These are phyloP conservation scores for Caenorhabditis zanzibari DNA, from an alignment of 2,888 invertebrate genomes.

Conservation along the genomic window DNA sequence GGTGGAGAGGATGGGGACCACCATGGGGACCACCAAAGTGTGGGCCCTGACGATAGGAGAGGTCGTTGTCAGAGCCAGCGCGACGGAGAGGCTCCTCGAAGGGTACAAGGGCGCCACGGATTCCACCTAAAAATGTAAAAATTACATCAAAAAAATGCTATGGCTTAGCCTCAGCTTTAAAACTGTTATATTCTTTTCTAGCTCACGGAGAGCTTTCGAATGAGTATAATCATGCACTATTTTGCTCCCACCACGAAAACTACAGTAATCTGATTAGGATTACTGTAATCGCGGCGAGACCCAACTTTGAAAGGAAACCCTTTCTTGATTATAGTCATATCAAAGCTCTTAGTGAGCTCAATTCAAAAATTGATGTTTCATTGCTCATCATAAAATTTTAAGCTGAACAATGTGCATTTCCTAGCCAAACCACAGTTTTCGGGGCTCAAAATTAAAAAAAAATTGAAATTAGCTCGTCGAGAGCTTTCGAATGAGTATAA, in stretches of 20 bases:
- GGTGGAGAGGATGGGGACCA: conserved; percentile 21
- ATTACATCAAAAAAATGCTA: no score
- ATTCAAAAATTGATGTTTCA: no score
- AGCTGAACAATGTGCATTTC: no score
- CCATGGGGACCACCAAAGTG: conserved; percentile 33
- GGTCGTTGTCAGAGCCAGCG: conserved; percentile 69
- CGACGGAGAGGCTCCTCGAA: conserved; percentile 68
- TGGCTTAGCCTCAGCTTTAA: no score
- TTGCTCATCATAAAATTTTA: no score
- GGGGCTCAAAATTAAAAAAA: no score
- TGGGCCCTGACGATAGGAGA: conserved; percentile 53
- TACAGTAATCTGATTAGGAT: background rate
- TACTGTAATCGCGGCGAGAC: background rate
- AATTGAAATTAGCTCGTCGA: no score
- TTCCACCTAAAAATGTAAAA: conserved; percentile 65
- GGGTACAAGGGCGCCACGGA: conserved; percentile 65
- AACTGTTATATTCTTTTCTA: background rate
- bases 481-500: no score
- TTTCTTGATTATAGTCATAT: no score
- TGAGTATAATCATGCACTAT: background rate
- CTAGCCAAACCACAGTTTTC: no score
- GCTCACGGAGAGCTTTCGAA: background rate
- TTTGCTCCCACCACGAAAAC: background rate
- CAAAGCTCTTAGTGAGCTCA: no score
- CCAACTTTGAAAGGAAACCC: no score